These are phyloP conservation scores for Ctena decussata DNA, from an alignment of 2,888 invertebrate species.

Conservation along the genomic window DNA sequence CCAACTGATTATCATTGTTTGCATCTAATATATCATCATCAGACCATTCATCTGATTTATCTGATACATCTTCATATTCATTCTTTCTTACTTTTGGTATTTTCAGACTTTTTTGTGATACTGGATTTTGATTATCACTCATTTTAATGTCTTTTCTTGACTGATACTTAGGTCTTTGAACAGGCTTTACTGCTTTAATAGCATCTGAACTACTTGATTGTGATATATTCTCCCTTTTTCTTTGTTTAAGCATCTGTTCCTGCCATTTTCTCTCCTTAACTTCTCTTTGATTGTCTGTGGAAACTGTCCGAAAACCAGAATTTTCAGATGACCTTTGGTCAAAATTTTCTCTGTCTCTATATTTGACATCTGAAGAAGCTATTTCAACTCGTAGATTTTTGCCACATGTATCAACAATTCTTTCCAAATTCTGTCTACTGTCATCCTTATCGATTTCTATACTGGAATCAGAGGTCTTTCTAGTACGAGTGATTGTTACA, in stretches of 20 bases:
- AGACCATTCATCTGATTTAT: not conserved
- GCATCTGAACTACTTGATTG: no score
- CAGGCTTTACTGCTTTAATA: not conserved
- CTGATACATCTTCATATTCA: not conserved
- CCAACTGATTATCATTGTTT: not conserved
- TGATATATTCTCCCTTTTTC: no score
- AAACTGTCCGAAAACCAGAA: no score
- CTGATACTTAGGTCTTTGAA: not conserved
- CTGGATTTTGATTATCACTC: no score
- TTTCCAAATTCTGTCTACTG: not conserved
- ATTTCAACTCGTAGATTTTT: not conserved
- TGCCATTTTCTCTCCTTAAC: no score
- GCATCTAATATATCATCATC: not conserved
- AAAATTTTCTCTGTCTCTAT: no score
- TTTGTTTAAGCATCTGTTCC: no score
- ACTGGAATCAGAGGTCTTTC: not conserved
- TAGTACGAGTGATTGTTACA: not conserved
- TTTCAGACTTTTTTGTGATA: not conserved
- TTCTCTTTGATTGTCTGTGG: no score
- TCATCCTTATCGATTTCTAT: not conserved
- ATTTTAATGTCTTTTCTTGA: no score
- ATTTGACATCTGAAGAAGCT: no score
- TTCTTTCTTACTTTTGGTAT: not conserved
- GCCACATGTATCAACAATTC: not conserved
- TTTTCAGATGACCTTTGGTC: no score